A percentile compares a stretch with the other conserved stretches of the same genome.
These are phyloP conservation scores for Pristis pectinata DNA, from an alignment of 2,797 vertebrate species.

Conservation along the genomic window DNA sequence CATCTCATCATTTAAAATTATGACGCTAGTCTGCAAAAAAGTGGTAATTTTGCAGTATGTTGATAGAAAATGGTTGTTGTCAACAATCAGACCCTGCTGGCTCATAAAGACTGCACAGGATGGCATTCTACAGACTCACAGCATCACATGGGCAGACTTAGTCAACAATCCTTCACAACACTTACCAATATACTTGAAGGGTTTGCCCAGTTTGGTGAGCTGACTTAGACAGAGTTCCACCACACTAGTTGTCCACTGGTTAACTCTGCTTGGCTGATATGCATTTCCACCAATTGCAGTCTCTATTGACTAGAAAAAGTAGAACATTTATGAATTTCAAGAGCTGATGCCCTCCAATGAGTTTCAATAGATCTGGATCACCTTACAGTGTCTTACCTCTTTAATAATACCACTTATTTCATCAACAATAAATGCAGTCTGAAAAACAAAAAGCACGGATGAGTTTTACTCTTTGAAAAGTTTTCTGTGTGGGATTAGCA, in stretches of 20 bases:
- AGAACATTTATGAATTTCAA: background rate
- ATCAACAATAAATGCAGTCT: conserved; percentile 79
- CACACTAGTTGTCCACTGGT: conserved; percentile 81
- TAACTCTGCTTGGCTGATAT: conserved; percentile 85
- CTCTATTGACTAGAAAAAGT: conserved; percentile 69
- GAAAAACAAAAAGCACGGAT: conserved; percentile 40
- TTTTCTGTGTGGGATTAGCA: background rate
- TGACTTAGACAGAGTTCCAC: conserved; percentile 86
- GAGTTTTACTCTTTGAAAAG: conserved; percentile 26
- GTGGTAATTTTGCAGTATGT: background rate
- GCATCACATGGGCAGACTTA: background rate
- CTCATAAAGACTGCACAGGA: background rate
- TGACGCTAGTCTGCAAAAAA: background rate
- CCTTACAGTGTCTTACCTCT: conserved; percentile 66
- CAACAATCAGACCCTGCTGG: background rate
- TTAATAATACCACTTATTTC: conserved; percentile 85
- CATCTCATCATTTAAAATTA: too few relatives aligned
- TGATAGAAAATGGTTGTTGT: background rate
- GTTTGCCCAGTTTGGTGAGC: conserved; percentile 84
- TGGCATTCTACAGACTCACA: background rate
- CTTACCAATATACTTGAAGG: conserved; percentile 90
- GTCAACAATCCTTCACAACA: background rate
- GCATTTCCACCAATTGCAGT: conserved; percentile 74
- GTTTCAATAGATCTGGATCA: background rate
- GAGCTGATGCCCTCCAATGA: background rate